Conservation (phyloP, 92 coral and sea anemone genomes). For the Bergia puertoricense region DNA sequence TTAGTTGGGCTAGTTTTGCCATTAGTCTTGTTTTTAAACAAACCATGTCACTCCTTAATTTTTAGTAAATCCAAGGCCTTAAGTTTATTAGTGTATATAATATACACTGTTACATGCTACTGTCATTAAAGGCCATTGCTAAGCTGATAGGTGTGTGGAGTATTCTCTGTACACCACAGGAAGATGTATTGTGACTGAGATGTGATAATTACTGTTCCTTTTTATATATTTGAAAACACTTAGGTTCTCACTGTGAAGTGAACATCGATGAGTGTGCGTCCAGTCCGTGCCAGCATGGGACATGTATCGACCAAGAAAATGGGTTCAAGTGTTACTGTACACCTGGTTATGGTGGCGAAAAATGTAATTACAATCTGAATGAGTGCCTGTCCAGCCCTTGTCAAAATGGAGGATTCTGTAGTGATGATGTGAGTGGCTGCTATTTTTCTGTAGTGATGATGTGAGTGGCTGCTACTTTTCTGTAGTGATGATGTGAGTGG, state of each 20-base stretch:
- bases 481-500: constrained; percentile 76
- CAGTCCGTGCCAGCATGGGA: constrained; percentile 84
- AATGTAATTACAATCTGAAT: constrained; percentile 75
- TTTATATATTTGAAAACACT: background rate
- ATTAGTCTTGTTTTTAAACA: too few species aligned
- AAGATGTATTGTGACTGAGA: background rate
- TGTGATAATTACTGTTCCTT: background rate
- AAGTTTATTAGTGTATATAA: too few species aligned
- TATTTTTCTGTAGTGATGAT: background rate
- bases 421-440: constrained; percentile 62
- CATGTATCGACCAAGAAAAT: constrained; percentile 84
- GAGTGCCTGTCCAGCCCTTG: constrained; percentile 93
- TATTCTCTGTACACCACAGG: background rate
- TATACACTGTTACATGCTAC: too few species aligned
- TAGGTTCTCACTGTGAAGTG: constrained; percentile 94
- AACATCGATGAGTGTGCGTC: constrained; percentile 89
- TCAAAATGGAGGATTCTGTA: constrained; percentile 84
- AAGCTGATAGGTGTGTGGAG: background rate
- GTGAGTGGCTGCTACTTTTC: background rate
- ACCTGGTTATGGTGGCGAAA: constrained; percentile 81
- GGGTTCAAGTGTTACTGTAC: constrained; percentile 82
- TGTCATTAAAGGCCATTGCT: too few species aligned
- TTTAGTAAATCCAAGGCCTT: too few species aligned
- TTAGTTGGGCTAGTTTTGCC: too few species aligned
- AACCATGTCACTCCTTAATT: too few species aligned